Conservation (phyloP, 2,797 vertebrate genomes). For the Smutsia temminckii region DNA sequence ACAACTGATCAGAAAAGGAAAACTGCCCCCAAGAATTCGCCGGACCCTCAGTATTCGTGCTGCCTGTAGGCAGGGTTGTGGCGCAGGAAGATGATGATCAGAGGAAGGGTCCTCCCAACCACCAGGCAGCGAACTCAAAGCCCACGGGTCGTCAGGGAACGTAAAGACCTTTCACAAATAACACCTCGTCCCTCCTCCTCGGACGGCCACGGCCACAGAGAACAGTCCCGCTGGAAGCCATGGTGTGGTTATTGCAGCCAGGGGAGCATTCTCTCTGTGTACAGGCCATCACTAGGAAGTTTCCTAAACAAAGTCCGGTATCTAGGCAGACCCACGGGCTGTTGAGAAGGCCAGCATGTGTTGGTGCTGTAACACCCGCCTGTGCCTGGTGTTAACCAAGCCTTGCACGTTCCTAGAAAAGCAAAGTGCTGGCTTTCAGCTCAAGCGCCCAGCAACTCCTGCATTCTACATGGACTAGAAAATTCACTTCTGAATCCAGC, state of each 20-base stretch:
- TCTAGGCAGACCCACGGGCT: constrained; percentile 54
- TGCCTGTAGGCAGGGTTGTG: rapidly evolving
- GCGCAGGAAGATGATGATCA: rapidly evolving
- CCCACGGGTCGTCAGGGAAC: not conserved
- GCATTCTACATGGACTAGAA: rapidly evolving
- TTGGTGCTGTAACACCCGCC: rapidly evolving
- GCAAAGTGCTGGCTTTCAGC: not conserved
- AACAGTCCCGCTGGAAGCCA: constrained; percentile 49
- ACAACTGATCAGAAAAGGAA: not conserved
- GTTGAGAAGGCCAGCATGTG: not conserved
- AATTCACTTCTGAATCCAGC: not conserved
- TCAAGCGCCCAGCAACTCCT: not conserved
- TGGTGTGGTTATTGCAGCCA: not conserved
- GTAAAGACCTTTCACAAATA: constrained; percentile 70
- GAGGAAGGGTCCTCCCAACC: not conserved
- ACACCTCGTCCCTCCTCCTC: constrained; percentile 49
- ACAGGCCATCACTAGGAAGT: not conserved
- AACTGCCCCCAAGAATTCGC: not conserved
- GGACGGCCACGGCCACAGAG: not conserved
- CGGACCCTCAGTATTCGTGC: rapidly evolving
- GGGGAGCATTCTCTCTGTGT: not conserved
- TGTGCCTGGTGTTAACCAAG: not conserved
- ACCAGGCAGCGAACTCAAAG: not conserved
- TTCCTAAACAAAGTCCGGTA: constrained; percentile 73
- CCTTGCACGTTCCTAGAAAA: not conserved